Percentiles rank a stretch among this genome's conserved stretches.
Conservation (phyloP, 2,888 invertebrate species). For the Callinectes sapidus region DNA sequence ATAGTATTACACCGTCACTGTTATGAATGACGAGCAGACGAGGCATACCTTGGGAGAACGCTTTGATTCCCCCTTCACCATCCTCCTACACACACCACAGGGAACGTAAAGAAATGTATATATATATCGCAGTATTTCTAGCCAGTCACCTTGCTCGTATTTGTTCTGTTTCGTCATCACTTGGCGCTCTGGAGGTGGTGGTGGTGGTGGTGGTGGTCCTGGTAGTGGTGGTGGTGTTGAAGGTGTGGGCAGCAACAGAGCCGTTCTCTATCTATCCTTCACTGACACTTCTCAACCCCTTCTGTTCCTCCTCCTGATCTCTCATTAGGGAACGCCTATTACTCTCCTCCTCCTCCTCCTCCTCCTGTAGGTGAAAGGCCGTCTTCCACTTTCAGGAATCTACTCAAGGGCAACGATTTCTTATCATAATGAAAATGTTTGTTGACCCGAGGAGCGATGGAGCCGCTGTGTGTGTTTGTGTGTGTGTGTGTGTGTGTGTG, state of each 20-base stretch:
- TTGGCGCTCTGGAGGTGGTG: background rate
- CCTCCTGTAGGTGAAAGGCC: constrained; percentile 2
- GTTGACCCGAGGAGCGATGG: background rate
- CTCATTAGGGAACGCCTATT: background rate
- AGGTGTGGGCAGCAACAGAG: background rate
- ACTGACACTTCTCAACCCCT: background rate
- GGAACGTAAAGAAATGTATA: background rate
- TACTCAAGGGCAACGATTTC: constrained; percentile 24
- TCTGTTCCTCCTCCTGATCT: background rate
- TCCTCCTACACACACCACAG: background rate
- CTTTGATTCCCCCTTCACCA: background rate
- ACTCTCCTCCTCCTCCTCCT: constrained; percentile 32
- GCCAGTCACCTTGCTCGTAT: constrained; percentile 8
- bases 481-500: background rate
- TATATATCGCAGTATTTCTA: background rate
- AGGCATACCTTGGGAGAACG: background rate
- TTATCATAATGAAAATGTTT: background rate
- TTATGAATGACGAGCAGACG: background rate
- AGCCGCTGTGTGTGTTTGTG: background rate
- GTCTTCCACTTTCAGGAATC: background rate
- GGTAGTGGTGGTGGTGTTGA: background rate
- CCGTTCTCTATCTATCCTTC: background rate
- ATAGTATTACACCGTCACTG: background rate
- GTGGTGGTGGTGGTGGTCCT: constrained; percentile 37
- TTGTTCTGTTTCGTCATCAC: constrained; percentile 7